These are phyloP conservation scores for Eubasilissa regina DNA, from an alignment of 1,140 invertebrate genomes.

Conservation along the genomic window DNA sequence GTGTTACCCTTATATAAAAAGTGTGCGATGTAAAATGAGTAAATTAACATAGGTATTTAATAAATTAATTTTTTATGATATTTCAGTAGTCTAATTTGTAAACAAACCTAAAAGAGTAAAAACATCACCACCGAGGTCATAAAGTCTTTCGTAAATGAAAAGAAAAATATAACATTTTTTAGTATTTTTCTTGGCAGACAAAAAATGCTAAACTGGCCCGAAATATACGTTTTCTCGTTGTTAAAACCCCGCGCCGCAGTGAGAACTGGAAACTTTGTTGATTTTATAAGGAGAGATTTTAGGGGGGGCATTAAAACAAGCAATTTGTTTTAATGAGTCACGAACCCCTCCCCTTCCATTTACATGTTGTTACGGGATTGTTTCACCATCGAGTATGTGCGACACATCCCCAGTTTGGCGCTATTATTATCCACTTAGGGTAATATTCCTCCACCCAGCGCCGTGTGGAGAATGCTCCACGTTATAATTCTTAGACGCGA, in stretches of 20 bases:
- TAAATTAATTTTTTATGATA: too few relatives aligned
- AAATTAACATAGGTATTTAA: too few relatives aligned
- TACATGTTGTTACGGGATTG: slow-evolving; percentile 41
- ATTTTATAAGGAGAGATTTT: slow-evolving; percentile 56
- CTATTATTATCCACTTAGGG: slow-evolving; percentile 46
- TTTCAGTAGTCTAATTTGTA: too few relatives aligned
- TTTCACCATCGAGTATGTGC: slow-evolving; percentile 24
- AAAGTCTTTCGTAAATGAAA: slow-evolving; percentile 29
- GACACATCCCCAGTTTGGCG: slow-evolving; percentile 38
- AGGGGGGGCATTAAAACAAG: slow-evolving; percentile 57
- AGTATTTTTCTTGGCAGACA: slow-evolving; percentile 3
- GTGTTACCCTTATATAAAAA: too few relatives aligned
- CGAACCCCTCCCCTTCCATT: slow-evolving; percentile 46
- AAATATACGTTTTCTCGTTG: slow-evolving; percentile 15
- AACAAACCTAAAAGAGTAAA: not conserved
- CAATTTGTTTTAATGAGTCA: slow-evolving; percentile 61
- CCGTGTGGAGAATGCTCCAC: slow-evolving; percentile 4
- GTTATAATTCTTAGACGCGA: slow-evolving; percentile 21
- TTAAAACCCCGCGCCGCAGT: slow-evolving; percentile 19
- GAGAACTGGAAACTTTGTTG: slow-evolving; percentile 46
- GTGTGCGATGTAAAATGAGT: too few relatives aligned
- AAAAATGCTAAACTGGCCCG: slow-evolving; percentile 5
- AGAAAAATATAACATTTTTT: not conserved
- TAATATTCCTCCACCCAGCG: slow-evolving; percentile 16
- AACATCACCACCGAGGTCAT: not conserved